Conservation (phyloP, 2,888 invertebrate species). For the Pharmacophagus antenor region DNA sequence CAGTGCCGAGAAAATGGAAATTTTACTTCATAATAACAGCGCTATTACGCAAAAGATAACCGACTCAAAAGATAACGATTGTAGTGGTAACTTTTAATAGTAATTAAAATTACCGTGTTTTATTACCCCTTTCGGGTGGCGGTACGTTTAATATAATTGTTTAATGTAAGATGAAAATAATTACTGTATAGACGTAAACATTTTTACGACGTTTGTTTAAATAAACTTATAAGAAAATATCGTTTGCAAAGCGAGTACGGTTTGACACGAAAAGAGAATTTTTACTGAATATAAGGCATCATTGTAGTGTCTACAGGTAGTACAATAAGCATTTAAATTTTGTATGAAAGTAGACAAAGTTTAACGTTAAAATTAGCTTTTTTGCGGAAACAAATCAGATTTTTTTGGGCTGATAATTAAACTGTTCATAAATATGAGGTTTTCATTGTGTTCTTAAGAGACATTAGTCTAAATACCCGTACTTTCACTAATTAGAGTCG, state of each 20-base stretch:
- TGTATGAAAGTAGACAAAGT: no score
- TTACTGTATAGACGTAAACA: slow-evolving; percentile 21
- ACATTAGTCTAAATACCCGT: no score
- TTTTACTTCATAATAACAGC: slow-evolving; percentile 21
- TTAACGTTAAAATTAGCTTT: no score
- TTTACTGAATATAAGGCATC: no score
- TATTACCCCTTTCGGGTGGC: slow-evolving; percentile 19
- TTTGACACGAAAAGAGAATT: no score
- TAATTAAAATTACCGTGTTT: slow-evolving; percentile 29
- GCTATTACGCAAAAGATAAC: slow-evolving; percentile 21
- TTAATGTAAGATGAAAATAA: slow-evolving; percentile 27
- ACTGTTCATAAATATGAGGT: no score
- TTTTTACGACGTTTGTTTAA: slow-evolving; percentile 25
- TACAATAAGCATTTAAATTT: no score
- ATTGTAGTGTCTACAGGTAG: no score
- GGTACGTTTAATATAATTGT: slow-evolving; percentile 25
- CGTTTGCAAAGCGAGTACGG: background rate
- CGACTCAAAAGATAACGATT: slow-evolving; percentile 25
- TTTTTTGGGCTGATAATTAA: no score
- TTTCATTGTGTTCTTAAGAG: no score
- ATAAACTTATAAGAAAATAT: slow-evolving; percentile 9
- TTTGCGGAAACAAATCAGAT: no score
- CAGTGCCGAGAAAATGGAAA: slow-evolving; percentile 26
- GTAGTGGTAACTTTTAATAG: slow-evolving; percentile 27
- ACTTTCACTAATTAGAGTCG: no score